A percentile compares a stretch with the other conserved stretches of the same genome.
phyloP scores from a whole-genome alignment of 2,113 vertebrate species.

The Trichechus manatus region DNA sequence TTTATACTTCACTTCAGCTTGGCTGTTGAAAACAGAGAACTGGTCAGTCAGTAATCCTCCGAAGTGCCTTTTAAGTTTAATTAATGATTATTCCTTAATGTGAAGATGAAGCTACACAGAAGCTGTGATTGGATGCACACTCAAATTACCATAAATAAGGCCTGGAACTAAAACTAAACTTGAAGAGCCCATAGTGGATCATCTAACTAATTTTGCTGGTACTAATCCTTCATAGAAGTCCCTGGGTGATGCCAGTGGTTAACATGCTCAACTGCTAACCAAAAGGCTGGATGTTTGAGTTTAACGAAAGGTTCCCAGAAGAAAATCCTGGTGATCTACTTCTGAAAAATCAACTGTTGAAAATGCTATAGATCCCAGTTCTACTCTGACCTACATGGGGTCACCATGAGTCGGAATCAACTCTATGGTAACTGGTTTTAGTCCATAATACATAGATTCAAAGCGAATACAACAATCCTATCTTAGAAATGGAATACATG shows the following conservation, averaged over 20 bases:
- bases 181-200: neutral
- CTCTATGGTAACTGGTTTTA: neutral
- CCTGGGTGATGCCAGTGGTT: neutral
- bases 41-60: neutral
- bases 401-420: neutral
- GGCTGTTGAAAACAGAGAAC: neutral
- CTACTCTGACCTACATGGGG: neutral
- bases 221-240: neutral
- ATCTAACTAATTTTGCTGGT: neutral
- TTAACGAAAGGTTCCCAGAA: neutral
- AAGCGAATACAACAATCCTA: neutral
- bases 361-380: neutral
- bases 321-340: too few relatives aligned
- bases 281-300: neutral
- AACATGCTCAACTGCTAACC: neutral
- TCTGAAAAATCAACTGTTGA: neutral
- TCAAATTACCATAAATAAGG: neutral
- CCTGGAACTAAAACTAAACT: constrained; percentile 2
- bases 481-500: neutral
- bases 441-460: neutral
- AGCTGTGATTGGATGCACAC: neutral
- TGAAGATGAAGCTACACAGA: neutral
- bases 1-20: neutral
- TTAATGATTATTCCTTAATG: neutral
- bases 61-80: neutral